These are phyloP conservation scores for Diplolepis rosae DNA, from an alignment of 2,888 invertebrate species.

Conservation along the genomic window DNA sequence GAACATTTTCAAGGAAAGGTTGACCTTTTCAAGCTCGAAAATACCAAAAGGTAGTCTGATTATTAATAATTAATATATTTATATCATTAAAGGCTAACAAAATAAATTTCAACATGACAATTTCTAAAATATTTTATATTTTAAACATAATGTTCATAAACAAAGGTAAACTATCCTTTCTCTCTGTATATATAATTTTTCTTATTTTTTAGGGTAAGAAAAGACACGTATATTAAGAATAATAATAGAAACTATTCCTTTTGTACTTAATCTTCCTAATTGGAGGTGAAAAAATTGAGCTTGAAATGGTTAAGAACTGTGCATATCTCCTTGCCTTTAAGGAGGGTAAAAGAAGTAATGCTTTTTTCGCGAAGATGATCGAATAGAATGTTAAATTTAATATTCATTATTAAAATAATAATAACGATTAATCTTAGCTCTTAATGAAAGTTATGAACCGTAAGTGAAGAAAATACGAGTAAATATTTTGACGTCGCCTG, in stretches of 20 bases:
- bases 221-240: not conserved
- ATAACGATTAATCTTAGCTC: not conserved
- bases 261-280: not conserved
- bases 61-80: not conserved
- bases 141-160: not conserved
- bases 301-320: conserved; percentile 3
- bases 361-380: not conserved
- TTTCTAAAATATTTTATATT: not conserved
- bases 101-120: not conserved
- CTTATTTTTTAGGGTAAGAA: not conserved
- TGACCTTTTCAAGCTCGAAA: not conserved
- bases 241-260: not conserved
- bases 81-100: not conserved
- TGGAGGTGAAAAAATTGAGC: not conserved
- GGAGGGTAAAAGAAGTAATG: not conserved
- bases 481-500: not conserved
- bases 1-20: not conserved
- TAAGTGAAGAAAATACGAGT: not conserved
- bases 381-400: not conserved
- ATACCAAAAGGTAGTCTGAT: not conserved
- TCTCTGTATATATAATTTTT: not conserved
- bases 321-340: not conserved
- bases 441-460: not conserved
- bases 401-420: not conserved
- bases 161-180: not conserved